phyloP scores from a whole-genome alignment of 2,888 invertebrate genomes.

The Mactromeris polynyma region DNA sequence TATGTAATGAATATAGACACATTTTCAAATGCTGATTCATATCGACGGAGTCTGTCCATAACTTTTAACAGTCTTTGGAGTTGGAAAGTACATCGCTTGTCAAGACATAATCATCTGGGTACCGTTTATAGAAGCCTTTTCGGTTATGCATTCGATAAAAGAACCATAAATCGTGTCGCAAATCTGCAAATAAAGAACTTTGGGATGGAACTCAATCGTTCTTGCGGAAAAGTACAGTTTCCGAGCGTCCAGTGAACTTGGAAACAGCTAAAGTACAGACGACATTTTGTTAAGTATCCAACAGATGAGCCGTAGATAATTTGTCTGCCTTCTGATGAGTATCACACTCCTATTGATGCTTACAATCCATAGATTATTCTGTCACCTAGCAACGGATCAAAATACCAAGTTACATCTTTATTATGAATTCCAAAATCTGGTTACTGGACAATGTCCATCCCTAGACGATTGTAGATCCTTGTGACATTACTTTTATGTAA shows the following conservation, averaged over 20 bases:
- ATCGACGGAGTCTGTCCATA: no score
- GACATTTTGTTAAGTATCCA: not conserved
- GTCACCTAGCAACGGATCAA: not conserved
- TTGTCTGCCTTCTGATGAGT: not conserved
- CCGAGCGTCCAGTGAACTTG: not conserved
- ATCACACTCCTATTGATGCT: not conserved
- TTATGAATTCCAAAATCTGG: not conserved
- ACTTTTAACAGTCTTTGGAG: no score
- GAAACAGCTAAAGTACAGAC: not conserved
- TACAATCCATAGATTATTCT: not conserved
- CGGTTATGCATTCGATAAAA: no score
- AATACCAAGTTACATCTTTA: not conserved
- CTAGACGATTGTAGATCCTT: not conserved
- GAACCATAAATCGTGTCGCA: no score
- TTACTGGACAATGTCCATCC: not conserved
- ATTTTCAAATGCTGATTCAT: no score
- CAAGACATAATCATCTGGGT: no score
- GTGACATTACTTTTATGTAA: constrained; percentile 20
- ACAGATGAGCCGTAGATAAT: not conserved
- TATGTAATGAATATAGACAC: no score
- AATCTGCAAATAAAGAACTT: no score
- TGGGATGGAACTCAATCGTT: no score
- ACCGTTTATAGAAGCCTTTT: no score
- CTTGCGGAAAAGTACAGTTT: not conserved
- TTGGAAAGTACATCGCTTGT: no score